Percentiles rank a stretch among this genome's conserved stretches.
Conservation (phyloP, 2,113 vertebrate genomes). For the Nesospiza acunhae region DNA sequence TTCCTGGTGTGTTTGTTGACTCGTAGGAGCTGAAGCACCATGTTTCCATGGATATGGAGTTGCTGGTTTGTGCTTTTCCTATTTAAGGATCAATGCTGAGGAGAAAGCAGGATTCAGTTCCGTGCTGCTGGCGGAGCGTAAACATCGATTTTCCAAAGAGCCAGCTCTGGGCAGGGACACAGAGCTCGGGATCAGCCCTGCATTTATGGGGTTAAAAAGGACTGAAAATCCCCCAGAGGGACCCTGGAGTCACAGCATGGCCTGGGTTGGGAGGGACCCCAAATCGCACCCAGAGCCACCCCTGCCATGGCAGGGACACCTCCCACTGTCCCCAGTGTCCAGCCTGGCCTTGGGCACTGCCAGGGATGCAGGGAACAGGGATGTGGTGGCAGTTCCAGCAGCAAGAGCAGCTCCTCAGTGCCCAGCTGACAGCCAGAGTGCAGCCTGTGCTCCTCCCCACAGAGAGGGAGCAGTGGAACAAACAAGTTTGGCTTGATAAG, state of each 20-base stretch:
- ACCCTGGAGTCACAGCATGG: background rate
- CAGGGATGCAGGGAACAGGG: background rate
- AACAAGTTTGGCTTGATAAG: too few relatives aligned
- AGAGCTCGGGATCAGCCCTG: background rate
- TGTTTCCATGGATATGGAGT: conserved; percentile 64
- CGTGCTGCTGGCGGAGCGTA: background rate
- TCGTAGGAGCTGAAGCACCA: conserved; percentile 20
- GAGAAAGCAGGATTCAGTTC: background rate
- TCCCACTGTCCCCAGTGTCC: background rate
- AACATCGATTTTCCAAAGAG: background rate
- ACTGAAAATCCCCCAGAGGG: background rate
- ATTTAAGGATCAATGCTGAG: conserved; percentile 43
- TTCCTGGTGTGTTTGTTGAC: conserved; percentile 23
- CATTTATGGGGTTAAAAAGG: background rate
- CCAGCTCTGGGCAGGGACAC: background rate
- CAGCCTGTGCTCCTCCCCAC: too few relatives aligned
- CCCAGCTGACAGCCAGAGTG: too few relatives aligned
- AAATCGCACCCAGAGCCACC: fast-evolving
- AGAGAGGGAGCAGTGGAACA: too few relatives aligned
- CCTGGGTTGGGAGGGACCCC: fast-evolving
- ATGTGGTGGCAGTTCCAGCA: too few relatives aligned
- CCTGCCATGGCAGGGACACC: background rate
- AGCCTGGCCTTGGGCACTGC: background rate
- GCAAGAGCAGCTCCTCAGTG: too few relatives aligned
- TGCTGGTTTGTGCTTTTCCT: conserved; percentile 33